Evolutionary conservation across 2,797 vertebrate genomes (phyloP).

Genomic region (Acipenser ruthenus): DNA sequence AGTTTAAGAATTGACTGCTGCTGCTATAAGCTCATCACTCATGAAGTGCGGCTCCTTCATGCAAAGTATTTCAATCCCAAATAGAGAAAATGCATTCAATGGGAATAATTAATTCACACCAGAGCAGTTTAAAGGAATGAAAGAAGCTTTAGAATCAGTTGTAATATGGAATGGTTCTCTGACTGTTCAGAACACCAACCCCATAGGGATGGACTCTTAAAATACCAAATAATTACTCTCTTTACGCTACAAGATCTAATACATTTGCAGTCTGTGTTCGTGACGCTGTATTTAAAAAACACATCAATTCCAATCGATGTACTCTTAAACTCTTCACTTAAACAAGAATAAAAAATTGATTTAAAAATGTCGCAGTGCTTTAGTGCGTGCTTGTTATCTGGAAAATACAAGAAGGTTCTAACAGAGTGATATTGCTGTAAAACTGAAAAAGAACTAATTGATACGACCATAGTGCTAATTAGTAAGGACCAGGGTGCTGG

Average conservation of each 20-base stretch:
- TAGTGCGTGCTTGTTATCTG: neutral
- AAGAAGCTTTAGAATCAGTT: conserved; percentile 4
- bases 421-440: no score
- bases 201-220: conserved; percentile 51
- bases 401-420: no score
- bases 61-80: conserved; percentile 9
- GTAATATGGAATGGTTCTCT: conserved; percentile 59
- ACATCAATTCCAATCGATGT: neutral
- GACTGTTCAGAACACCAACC: conserved; percentile 57
- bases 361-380: neutral
- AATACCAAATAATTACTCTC: conserved; percentile 55
- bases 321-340: neutral
- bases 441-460: no score
- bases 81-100: no score
- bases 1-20: conserved; percentile 9
- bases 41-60: conserved; percentile 11
- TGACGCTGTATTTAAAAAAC: conserved; percentile 19
- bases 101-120: no score
- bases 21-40: neutral
- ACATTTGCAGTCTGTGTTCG: conserved; percentile 43
- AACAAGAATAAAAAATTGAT: neutral
- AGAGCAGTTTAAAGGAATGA: no score
- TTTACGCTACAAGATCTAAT: conserved; percentile 53
- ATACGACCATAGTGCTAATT: no score
- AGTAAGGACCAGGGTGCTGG: no score